phyloP scores from a whole-genome alignment of 2,797 vertebrate species.

The Cetoscarus ocellatus region DNA sequence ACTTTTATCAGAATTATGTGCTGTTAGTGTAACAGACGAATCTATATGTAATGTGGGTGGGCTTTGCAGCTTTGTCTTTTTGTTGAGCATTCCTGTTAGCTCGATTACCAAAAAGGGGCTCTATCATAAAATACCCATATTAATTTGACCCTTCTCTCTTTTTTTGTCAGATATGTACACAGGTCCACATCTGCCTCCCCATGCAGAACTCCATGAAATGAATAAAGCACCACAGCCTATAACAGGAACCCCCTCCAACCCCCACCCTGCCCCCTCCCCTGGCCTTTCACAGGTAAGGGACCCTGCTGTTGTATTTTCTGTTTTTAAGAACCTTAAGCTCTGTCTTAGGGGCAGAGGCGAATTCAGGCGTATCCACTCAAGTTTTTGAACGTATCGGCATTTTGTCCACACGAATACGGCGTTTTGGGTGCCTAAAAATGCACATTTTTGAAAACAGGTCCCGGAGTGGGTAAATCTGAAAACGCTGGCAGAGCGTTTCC shows the following conservation, averaged over 20 bases:
- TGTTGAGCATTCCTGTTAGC: not conserved
- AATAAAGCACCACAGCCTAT: conserved; percentile 99
- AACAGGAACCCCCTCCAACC: conserved; percentile 91
- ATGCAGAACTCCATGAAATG: conserved; percentile 99
- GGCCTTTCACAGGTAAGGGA: conserved; percentile 93
- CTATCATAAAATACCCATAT: too few species aligned
- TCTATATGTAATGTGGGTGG: not conserved
- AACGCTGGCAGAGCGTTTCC: too few species aligned
- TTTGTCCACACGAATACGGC: too few species aligned
- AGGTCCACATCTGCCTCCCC: conserved; percentile 88
- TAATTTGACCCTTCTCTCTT: not conserved
- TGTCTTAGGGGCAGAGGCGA: not conserved
- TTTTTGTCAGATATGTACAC: conserved; percentile 68
- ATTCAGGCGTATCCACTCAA: too few species aligned
- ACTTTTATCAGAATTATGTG: not conserved
- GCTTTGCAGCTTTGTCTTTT: not conserved
- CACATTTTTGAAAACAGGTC: too few species aligned
- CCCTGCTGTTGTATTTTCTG: not conserved
- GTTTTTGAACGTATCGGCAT: too few species aligned
- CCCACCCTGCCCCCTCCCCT: conserved; percentile 95
- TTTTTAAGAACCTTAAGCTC: not conserved
- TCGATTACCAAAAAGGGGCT: too few species aligned
- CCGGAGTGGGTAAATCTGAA: too few species aligned
- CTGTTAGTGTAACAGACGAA: too few species aligned
- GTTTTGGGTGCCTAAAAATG: too few species aligned